Conservation (phyloP, 2,797 vertebrate genomes). For the Sebastes cheni region DNA sequence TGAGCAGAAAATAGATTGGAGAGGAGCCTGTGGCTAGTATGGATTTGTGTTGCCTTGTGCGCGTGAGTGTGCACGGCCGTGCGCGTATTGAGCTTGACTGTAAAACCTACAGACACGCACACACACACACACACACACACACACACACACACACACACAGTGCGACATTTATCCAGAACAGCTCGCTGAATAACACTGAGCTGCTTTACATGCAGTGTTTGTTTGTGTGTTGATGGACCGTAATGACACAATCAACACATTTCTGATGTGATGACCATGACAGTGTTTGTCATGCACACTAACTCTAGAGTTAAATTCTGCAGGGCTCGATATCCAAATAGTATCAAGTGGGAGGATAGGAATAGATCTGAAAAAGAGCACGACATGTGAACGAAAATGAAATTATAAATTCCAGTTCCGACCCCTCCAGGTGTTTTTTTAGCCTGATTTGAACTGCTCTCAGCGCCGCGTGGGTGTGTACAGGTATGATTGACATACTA, state of each 20-base stretch:
- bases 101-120: slow-evolving; percentile 33
- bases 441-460: neutral
- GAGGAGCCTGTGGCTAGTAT: slow-evolving; percentile 98
- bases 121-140: slow-evolving; percentile 7
- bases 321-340: neutral
- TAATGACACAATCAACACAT: slow-evolving; percentile 31
- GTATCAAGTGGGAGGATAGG: neutral
- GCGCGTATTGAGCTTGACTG: slow-evolving; percentile 25
- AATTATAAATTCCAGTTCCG: neutral
- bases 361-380: neutral
- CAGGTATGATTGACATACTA: neutral
- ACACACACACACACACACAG: neutral
- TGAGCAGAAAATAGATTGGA: slow-evolving; percentile 99
- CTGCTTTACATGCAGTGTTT: slow-evolving; percentile 25
- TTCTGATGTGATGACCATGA: neutral
- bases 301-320: neutral
- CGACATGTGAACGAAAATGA: neutral
- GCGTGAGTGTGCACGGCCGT: slow-evolving; percentile 50
- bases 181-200: slow-evolving; percentile 19
- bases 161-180: slow-evolving; percentile 45
- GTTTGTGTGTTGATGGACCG: neutral
- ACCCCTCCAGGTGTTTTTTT: neutral
- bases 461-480: neutral
- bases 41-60: slow-evolving; percentile 88
- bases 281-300: neutral